A percentile compares a stretch with the other conserved stretches of the same genome.
phyloP scores from a whole-genome alignment of 2,113 vertebrate genomes.

The Tyrannus savana region DNA sequence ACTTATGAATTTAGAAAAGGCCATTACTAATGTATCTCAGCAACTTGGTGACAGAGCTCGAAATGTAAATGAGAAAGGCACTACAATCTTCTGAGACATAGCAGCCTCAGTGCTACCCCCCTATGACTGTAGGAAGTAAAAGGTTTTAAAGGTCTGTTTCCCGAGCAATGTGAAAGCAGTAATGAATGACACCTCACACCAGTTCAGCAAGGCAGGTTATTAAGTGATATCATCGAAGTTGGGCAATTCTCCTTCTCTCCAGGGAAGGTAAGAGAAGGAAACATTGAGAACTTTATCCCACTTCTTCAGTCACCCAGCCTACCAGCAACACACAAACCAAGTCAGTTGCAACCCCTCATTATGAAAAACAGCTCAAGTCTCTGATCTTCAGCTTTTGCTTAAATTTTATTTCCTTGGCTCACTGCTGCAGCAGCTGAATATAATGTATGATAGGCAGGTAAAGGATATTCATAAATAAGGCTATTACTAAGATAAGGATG shows the following conservation, averaged over 20 bases:
- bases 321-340: not conserved
- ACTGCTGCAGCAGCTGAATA: not conserved
- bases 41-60: not conserved
- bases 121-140: not conserved
- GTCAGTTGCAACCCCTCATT: not conserved
- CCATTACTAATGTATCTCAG: not conserved
- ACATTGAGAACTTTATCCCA: not conserved
- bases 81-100: not conserved
- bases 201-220: not conserved
- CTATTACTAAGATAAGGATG: conserved; percentile 7
- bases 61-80: not conserved
- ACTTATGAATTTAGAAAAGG: not conserved
- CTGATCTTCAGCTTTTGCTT: not conserved
- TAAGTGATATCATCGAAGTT: not conserved
- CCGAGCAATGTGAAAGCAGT: not conserved
- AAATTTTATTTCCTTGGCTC: not conserved
- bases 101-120: not conserved
- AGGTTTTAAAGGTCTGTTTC: not conserved
- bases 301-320: not conserved
- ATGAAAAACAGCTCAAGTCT: not conserved
- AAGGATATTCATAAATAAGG: not conserved
- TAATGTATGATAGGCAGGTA: not conserved
- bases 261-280: not conserved
- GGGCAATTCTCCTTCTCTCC: not conserved
- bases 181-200: not conserved